Evolutionary conservation across 2,888 invertebrate species (phyloP).

Genomic region (Gastrophysa polygoni): DNA sequence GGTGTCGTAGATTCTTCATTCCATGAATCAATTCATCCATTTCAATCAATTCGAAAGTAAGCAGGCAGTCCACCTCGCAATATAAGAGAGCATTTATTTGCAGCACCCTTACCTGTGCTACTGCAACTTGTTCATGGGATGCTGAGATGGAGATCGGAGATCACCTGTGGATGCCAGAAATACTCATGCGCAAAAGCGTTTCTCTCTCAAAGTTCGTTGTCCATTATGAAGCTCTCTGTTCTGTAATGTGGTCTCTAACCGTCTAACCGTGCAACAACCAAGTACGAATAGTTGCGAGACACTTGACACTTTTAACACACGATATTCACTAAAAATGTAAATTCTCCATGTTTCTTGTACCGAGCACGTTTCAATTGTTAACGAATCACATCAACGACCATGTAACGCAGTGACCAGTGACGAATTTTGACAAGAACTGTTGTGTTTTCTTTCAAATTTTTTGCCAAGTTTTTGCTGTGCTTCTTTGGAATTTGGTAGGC

Average conservation of each 20-base stretch:
- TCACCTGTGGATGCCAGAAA: slow-evolving; percentile 43
- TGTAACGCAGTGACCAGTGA: slow-evolving; percentile 25
- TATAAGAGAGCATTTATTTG: too few relatives aligned
- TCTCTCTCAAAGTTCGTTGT: slow-evolving; percentile 35
- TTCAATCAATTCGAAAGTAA: too few relatives aligned
- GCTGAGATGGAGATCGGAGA: slow-evolving; percentile 24
- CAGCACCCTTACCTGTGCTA: slow-evolving; percentile 30
- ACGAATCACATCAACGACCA: slow-evolving; percentile 18
- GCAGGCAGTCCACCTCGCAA: too few relatives aligned
- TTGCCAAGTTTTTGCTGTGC: slow-evolving; percentile 32
- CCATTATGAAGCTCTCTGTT: slow-evolving; percentile 25
- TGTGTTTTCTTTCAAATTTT: slow-evolving; percentile 25
- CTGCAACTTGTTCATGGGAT: slow-evolving; percentile 23
- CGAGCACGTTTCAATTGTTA: slow-evolving; percentile 20
- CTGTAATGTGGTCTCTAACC: slow-evolving; percentile 23
- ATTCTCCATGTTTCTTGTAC: slow-evolving; percentile 22
- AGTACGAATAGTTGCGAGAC: slow-evolving; percentile 30
- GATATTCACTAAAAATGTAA: slow-evolving; percentile 29
- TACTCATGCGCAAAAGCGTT: slow-evolving; percentile 37
- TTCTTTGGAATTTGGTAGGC: slow-evolving; percentile 55
- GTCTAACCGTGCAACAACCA: slow-evolving; percentile 11
- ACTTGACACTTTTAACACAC: slow-evolving; percentile 31
- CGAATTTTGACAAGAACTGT: slow-evolving; percentile 17
- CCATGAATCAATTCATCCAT: too few relatives aligned
- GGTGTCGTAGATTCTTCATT: too few relatives aligned